These are phyloP conservation scores for Heterodera schachtii DNA, from an alignment of 1,140 invertebrate genomes.

Conservation along the genomic window DNA sequence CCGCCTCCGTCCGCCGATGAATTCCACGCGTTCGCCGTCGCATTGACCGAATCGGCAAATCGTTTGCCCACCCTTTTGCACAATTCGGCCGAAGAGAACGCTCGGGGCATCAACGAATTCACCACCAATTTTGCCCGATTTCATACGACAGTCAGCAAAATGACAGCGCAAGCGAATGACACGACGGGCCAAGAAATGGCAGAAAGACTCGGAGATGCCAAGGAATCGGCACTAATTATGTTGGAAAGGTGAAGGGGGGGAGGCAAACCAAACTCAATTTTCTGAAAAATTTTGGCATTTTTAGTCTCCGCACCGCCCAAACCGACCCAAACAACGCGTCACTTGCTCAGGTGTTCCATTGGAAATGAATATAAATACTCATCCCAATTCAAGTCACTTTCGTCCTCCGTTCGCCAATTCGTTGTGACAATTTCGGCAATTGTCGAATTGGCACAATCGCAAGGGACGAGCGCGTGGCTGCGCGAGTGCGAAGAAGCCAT, in stretches of 20 bases:
- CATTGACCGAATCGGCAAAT: slow-evolving; percentile 52
- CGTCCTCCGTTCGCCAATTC: slow-evolving; percentile 73
- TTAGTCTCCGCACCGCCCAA: slow-evolving; percentile 79
- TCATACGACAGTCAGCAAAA: not conserved
- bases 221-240: slow-evolving; percentile 79
- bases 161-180: not conserved
- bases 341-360: not conserved
- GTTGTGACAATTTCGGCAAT: slow-evolving; percentile 70
- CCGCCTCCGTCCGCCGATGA: slow-evolving; percentile 73
- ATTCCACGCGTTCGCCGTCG: slow-evolving; percentile 80
- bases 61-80: not conserved
- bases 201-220: not conserved
- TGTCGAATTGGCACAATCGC: slow-evolving; percentile 60
- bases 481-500: slow-evolving; percentile 95
- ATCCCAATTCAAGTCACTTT: slow-evolving; percentile 13
- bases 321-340: slow-evolving; percentile 70
- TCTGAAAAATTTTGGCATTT: not conserved
- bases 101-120: slow-evolving; percentile 8
- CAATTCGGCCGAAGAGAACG: not conserved
- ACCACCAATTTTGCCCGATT: slow-evolving; percentile 8
- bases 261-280: not conserved
- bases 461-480: slow-evolving; percentile 76
- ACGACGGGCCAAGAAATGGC: not conserved
- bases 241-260: slow-evolving; percentile 79
- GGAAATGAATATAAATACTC: not conserved